A percentile compares a stretch with the other conserved stretches of the same genome.
phyloP scores from a whole-genome alignment of 1,140 invertebrate species.

The Trichoplusia ni region DNA sequence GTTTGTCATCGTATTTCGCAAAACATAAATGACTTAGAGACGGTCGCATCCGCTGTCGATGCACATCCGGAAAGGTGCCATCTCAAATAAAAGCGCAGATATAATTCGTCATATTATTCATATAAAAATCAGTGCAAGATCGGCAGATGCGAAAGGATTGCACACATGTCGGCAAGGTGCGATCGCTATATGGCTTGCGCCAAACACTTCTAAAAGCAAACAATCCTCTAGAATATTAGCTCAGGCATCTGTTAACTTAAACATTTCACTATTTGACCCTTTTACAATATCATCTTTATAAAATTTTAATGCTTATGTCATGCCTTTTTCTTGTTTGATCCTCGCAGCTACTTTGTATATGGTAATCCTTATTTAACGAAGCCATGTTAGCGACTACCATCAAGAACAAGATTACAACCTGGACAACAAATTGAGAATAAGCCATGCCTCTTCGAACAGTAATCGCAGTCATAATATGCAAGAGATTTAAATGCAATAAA shows the following conservation, averaged over 20 bases:
- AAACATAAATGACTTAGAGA: conserved; percentile 52
- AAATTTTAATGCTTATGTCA: neutral
- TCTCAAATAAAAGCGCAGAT: conserved; percentile 64
- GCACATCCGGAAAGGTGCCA: conserved; percentile 77
- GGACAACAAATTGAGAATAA: conserved; percentile 6
- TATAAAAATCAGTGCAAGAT: conserved; percentile 78
- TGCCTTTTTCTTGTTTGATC: too few species aligned
- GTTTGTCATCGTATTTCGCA: conserved; percentile 47
- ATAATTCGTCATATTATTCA: conserved; percentile 81
- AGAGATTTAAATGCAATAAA: conserved; percentile 21
- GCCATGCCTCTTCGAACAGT: neutral
- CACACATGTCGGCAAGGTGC: conserved; percentile 77
- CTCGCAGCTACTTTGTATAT: too few species aligned
- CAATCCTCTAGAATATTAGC: conserved; percentile 46
- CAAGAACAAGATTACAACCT: neutral
- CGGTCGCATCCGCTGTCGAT: conserved; percentile 66
- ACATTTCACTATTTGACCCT: conserved; percentile 30
- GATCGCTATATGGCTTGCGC: conserved; percentile 66
- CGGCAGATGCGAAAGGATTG: conserved; percentile 80
- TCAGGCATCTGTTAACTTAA: conserved; percentile 47
- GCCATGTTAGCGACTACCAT: neutral
- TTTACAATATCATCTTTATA: neutral
- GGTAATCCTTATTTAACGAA: neutral
- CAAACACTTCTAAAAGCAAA: conserved; percentile 52
- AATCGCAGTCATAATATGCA: conserved; percentile 2